Evolutionary conservation across 2,797 vertebrate genomes (phyloP).

Genomic region (Neoniphon sammara): DNA sequence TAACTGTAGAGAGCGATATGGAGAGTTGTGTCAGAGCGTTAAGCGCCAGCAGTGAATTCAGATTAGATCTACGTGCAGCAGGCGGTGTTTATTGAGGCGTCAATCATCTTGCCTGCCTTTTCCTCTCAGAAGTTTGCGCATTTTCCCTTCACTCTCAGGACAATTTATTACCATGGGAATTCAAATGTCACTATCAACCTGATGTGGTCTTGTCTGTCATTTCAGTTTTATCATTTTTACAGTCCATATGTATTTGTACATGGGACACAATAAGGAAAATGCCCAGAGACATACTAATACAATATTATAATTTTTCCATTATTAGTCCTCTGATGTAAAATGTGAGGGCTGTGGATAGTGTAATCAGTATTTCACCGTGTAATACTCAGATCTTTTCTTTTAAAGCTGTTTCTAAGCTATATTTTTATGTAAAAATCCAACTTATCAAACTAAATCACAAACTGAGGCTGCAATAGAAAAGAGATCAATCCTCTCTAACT

Average conservation of each 20-base stretch:
- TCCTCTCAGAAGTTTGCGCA: neutral
- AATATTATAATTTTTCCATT: too few relatives aligned
- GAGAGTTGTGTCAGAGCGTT: neutral
- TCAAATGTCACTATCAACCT: neutral
- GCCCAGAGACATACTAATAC: too few relatives aligned
- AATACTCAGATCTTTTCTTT: too few relatives aligned
- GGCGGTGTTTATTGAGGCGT: conserved; percentile 38
- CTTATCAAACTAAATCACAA: too few relatives aligned
- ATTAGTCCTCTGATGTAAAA: neutral
- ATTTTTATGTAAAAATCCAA: too few relatives aligned
- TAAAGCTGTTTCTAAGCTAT: too few relatives aligned
- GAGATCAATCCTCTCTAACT: too few relatives aligned
- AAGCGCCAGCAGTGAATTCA: conserved; percentile 1
- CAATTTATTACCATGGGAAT: conserved; percentile 9
- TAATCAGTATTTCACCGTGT: too few relatives aligned
- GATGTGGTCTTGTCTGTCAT: neutral
- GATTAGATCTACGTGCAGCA: conserved; percentile 49
- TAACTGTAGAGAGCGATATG: conserved; percentile 19
- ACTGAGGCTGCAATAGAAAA: too few relatives aligned
- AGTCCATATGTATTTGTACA: neutral
- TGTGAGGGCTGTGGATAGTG: neutral
- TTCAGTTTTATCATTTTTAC: neutral
- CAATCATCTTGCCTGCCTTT: conserved; percentile 11
- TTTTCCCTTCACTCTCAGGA: neutral
- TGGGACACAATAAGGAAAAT: neutral